Base-by-base conservation (phyloP, 2,888 invertebrate genomes). In the Lordiphosa fenestrarum region DNA sequence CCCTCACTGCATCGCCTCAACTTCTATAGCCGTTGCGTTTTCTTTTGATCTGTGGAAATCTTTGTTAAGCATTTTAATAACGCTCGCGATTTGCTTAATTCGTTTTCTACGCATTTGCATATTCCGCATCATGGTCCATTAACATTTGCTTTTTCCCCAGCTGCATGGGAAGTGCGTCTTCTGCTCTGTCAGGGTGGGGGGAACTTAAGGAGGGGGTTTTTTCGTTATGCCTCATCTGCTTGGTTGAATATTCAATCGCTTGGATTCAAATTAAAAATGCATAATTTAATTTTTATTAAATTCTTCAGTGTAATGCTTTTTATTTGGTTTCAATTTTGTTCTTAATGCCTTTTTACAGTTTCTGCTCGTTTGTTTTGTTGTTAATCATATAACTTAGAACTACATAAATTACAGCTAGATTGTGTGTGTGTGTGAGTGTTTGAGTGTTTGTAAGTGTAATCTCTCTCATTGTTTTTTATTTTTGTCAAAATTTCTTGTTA, bases 281-380 rank as follows among this genome's bases (percentile, higher is more conserved):
- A 68, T 62, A 50, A 36, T 62, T 63, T 72, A 54, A 73, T 81
- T 77, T 81, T 78, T 78, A 80, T 80, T 80, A 80, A 80, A 81
- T 80, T 81, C 78, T 70, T 80, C 73, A 66, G 73, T 77, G 77
- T 75, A 77, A 74, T 80, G 74, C 75, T 46, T 73, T 67, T 80
- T 69, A 67, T 75, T 77, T 64, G 74, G 56, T 64, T 74, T 73
- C 44, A 69, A 69, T 77, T 66, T 76, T 52, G 21, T 67, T 68
- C 62, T 33, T 66, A 53, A 60, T 71, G 67, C 57, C 56, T 68
- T 68, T 69, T 50, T 60, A 46, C 30, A 19, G 38, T 60, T 52
- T 49, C 6, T 42, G 25, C 44, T 33, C 23, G 10, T 37, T 25
- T 15, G 15, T 42, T 5, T 42, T 55, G 36, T 36, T 53, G 10